These are phyloP conservation scores for Dendrolimus kikuchii DNA, from an alignment of 1,140 invertebrate species.

Conservation along the genomic window DNA sequence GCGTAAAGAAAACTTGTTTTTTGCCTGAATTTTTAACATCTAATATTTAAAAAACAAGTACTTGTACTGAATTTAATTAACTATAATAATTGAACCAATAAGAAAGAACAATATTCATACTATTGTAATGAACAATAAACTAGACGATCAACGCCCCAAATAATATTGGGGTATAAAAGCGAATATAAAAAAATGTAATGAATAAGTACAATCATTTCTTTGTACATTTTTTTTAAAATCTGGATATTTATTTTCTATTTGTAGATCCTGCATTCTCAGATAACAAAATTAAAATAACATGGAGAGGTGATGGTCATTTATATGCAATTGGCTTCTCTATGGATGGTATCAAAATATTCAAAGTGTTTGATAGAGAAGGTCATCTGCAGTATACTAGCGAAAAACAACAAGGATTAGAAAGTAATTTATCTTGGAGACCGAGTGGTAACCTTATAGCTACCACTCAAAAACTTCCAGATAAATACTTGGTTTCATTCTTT, in stretches of 20 bases:
- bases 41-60: too few species aligned
- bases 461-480: conserved; percentile 76
- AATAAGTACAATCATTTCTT: too few species aligned
- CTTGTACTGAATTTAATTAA: too few species aligned
- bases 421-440: conserved; percentile 84
- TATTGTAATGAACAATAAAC: too few species aligned
- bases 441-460: conserved; percentile 85
- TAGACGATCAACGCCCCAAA: too few species aligned
- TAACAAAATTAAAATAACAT: conserved; percentile 77
- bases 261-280: conserved; percentile 65
- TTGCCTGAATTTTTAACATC: too few species aligned
- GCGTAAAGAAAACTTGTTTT: too few species aligned
- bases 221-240: too few species aligned
- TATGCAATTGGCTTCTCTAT: conserved; percentile 84
- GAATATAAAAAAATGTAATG: too few species aligned
- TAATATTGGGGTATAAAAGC: neutral
- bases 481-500: conserved; percentile 87
- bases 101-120: too few species aligned
- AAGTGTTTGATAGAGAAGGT: conserved; percentile 84
- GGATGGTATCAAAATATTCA: conserved; percentile 72
- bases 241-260: conserved; percentile 13
- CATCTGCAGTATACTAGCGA: conserved; percentile 82
- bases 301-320: conserved; percentile 87
- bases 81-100: too few species aligned
- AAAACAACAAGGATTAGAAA: conserved; percentile 78